Evolutionary conservation across 1,140 invertebrate genomes (phyloP).

Genomic region (Aporrectodea caliginosa): DNA sequence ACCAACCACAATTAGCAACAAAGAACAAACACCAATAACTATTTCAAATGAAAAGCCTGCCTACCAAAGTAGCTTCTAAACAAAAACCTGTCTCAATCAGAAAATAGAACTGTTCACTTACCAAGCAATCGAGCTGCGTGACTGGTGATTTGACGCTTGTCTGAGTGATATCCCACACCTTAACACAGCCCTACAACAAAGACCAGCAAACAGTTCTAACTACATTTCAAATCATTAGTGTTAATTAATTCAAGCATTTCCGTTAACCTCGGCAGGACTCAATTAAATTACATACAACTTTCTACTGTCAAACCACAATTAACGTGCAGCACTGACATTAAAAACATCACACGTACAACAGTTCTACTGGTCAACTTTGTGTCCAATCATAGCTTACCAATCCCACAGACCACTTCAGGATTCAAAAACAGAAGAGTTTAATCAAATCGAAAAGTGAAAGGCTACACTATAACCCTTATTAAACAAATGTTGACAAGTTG

Average conservation of each 20-base stretch:
- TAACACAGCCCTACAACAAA: slow-evolving; percentile 76
- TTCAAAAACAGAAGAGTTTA: too few species aligned
- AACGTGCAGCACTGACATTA: not conserved
- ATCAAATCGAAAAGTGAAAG: too few species aligned
- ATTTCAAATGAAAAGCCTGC: slow-evolving; percentile 1
- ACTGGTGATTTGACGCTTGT: slow-evolving; percentile 78
- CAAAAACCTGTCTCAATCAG: slow-evolving; percentile 18
- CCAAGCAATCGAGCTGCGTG: slow-evolving; percentile 87
- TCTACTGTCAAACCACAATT: not conserved
- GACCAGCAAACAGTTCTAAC: too few species aligned
- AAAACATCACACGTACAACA: not conserved
- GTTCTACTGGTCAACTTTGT: not conserved
- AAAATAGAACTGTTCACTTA: slow-evolving; percentile 55
- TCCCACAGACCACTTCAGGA: too few species aligned
- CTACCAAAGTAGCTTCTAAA: not conserved
- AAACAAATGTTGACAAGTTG: too few species aligned
- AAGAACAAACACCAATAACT: not conserved
- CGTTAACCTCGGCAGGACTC: not conserved
- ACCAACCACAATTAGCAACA: not conserved
- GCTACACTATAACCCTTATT: too few species aligned
- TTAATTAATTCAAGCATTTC: not conserved
- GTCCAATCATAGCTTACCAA: too few species aligned
- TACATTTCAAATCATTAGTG: not conserved
- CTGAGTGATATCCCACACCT: slow-evolving; percentile 79
- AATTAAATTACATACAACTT: not conserved